Evolutionary conservation across 2,797 vertebrate species (phyloP).

Genomic region (Alauda arvensis): DNA sequence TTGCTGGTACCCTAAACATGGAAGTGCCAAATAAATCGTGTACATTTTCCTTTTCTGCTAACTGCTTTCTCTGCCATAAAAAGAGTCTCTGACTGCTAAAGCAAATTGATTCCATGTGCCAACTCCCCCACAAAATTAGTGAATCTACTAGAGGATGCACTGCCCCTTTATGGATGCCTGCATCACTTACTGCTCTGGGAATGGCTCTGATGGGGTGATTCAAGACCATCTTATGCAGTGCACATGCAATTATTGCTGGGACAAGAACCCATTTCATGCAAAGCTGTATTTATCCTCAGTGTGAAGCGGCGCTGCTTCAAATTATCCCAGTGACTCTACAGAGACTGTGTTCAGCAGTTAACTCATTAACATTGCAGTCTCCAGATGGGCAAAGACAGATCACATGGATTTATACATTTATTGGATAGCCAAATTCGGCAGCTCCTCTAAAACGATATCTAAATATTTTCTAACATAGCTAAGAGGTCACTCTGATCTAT

Average conservation of each 20-base stretch:
- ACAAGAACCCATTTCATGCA: constrained; percentile 33
- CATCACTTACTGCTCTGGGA: constrained; percentile 29
- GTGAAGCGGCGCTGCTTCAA: constrained; percentile 21
- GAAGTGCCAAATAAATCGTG: neutral
- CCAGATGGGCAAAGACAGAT: constrained; percentile 24
- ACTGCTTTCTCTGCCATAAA: constrained; percentile 25
- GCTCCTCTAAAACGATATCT: constrained; percentile 11
- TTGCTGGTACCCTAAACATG: neutral
- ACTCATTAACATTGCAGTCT: constrained; percentile 41
- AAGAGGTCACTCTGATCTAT: constrained; percentile 4
- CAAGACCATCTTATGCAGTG: neutral
- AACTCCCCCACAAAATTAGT: neutral
- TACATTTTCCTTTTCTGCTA: constrained; percentile 12
- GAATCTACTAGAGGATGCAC: neutral
- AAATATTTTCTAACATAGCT: constrained; percentile 43
- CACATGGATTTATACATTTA: neutral
- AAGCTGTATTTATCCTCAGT: constrained; percentile 49
- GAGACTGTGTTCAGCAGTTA: constrained; percentile 43
- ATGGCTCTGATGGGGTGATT: constrained; percentile 26
- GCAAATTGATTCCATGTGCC: constrained; percentile 35
- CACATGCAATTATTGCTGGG: constrained; percentile 44
- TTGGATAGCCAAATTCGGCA: constrained; percentile 18
- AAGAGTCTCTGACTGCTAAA: constrained; percentile 4
- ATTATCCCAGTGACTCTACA: constrained; percentile 31
- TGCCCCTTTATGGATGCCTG: constrained; percentile 12